These are phyloP conservation scores for Lemur catta DNA, from an alignment of 2,797 vertebrate genomes.

Conservation along the genomic window DNA sequence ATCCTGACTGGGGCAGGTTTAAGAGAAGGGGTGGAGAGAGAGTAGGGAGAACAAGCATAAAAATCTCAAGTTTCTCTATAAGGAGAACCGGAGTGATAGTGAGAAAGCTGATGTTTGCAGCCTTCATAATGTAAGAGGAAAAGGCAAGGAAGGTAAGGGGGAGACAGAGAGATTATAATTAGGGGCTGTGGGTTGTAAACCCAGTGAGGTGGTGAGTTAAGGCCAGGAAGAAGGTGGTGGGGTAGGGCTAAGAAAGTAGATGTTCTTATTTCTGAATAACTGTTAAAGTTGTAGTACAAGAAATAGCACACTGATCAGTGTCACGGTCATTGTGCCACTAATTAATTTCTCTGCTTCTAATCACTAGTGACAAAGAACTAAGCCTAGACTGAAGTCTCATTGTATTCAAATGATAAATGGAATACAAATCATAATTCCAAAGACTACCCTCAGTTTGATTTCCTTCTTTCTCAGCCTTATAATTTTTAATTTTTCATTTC, in stretches of 20 bases:
- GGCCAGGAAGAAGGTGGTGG: neutral
- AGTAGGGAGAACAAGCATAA: neutral
- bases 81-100: neutral
- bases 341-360: constrained; percentile 74
- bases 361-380: constrained; percentile 60
- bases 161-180: neutral
- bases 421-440: constrained; percentile 69
- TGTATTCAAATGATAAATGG: constrained; percentile 73
- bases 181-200: neutral
- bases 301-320: neutral
- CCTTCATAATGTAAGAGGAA: neutral
- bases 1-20: neutral
- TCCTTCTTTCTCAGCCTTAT: constrained; percentile 35
- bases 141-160: neutral
- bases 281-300: neutral
- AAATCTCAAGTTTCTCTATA: neutral
- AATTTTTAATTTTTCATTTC: constrained; percentile 72
- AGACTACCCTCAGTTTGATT: constrained; percentile 41
- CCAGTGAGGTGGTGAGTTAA: neutral
- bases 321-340: constrained; percentile 55
- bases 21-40: neutral
- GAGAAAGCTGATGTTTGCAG: neutral
- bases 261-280: neutral
- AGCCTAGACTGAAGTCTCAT: constrained; percentile 36
- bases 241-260: neutral